Percentiles rank a stretch among this genome's conserved stretches.
Conservation (phyloP, 1,140 invertebrate genomes). For the Tachypleus tridentatus region DNA sequence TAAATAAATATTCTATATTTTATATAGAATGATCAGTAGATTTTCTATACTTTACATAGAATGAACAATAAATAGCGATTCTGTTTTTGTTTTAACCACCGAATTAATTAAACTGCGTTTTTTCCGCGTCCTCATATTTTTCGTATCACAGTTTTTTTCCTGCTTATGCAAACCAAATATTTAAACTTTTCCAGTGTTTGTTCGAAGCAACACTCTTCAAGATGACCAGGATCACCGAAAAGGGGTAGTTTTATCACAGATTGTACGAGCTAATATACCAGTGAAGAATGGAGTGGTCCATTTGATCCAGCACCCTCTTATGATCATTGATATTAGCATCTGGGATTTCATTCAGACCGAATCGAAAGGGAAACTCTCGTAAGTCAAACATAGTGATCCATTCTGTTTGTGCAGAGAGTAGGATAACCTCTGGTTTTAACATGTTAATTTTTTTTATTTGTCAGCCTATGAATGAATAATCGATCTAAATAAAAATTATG, state of each 20-base stretch:
- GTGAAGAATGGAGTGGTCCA: slow-evolving; percentile 87
- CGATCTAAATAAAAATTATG: no score
- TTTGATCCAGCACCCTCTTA: slow-evolving; percentile 73
- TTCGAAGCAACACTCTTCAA: slow-evolving; percentile 67
- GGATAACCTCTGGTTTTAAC: no score
- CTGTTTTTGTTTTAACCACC: no score
- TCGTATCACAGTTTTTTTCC: not conserved
- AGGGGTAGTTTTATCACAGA: slow-evolving; percentile 70
- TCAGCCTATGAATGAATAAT: no score
- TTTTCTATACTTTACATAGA: no score
- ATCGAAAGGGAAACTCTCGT: no score
- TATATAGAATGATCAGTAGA: not conserved
- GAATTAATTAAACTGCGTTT: no score
- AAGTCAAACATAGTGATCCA: no score
- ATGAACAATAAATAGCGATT: no score
- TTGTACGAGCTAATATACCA: slow-evolving; percentile 77
- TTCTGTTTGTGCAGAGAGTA: no score
- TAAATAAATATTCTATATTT: not conserved
- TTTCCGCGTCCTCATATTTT: not conserved
- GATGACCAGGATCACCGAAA: slow-evolving; percentile 56
- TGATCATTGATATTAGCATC: slow-evolving; percentile 72
- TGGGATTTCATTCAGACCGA: slow-evolving; percentile 45
- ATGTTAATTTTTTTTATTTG: no score
- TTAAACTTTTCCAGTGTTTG: slow-evolving; percentile 26
- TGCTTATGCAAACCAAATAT: not conserved